Evolutionary conservation across 2,797 vertebrate genomes (phyloP).

Genomic region (Pseudopleuronectes americanus): DNA sequence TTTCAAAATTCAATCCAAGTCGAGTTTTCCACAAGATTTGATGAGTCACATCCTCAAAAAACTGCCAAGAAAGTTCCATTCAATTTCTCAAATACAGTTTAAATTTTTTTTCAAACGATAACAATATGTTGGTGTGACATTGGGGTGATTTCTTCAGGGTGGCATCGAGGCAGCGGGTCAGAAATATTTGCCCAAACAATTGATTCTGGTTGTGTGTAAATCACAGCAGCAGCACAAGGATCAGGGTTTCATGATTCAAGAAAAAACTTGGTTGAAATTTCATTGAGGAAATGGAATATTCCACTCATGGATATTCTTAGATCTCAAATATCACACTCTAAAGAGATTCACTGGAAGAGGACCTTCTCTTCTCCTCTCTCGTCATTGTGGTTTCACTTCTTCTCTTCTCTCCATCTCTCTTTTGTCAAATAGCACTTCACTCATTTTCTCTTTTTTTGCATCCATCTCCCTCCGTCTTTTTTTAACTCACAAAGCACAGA

Average conservation of each 20-base stretch:
- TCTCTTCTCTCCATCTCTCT: neutral
- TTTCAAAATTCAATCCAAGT: too few species aligned
- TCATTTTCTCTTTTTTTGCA: conserved; percentile 12
- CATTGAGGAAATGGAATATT: conserved; percentile 15
- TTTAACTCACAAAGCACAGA: conserved; percentile 33
- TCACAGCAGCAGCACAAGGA: neutral
- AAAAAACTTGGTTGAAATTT: conserved; percentile 36
- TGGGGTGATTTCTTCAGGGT: neutral
- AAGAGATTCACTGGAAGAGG: neutral
- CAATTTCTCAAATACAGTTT: too few species aligned
- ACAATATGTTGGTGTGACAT: too few species aligned
- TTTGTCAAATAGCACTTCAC: conserved; percentile 12
- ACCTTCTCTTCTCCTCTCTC: conserved; percentile 5
- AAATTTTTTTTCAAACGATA: neutral
- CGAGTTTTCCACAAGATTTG: too few species aligned
- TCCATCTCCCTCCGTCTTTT: neutral
- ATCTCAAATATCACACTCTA: conserved; percentile 24
- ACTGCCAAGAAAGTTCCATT: too few species aligned
- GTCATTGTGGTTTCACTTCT: neutral
- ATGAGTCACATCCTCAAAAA: too few species aligned
- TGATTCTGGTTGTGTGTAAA: neutral
- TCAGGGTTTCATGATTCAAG: neutral
- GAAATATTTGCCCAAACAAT: neutral
- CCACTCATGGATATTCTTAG: conserved; percentile 27
- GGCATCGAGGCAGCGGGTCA: neutral